phyloP scores from a whole-genome alignment of 53 echinoderm and acorn worm genomes.

The Luidia sarsii region DNA sequence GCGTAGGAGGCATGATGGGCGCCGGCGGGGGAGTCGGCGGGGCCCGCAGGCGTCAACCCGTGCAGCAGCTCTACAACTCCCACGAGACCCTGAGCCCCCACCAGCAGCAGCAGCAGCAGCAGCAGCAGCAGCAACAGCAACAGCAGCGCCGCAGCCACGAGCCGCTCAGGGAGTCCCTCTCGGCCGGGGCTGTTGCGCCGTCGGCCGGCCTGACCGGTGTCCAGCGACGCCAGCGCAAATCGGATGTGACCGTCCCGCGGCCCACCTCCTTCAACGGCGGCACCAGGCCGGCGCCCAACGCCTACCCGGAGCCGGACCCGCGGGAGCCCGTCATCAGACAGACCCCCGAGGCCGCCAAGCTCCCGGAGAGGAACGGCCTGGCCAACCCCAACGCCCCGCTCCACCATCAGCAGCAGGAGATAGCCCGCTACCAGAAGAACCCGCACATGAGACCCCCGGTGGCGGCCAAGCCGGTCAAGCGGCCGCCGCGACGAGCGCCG shows the following conservation, averaged over 20 bases:
- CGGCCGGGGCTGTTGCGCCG: background rate
- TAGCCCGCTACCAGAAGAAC: constrained; percentile 62
- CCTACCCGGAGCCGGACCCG: background rate
- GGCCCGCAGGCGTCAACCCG: constrained; percentile 13
- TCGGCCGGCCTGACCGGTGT: background rate
- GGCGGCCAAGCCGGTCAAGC: constrained; percentile 1
- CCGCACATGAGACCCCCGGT: background rate
- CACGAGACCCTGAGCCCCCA: constrained; percentile 40
- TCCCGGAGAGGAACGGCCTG: background rate
- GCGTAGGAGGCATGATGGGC: too few relatives aligned
- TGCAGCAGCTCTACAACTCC: constrained; percentile 30
- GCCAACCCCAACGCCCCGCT: constrained; percentile 43
- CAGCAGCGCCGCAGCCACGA: background rate
- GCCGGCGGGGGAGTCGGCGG: too few relatives aligned
- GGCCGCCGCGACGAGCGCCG: background rate
- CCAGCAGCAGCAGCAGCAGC: too few relatives aligned
- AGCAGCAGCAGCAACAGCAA: constrained; percentile 18
- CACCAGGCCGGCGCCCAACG: too few relatives aligned
- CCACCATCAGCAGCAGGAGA: constrained; percentile 44
- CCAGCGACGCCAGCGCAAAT: constrained; percentile 1
- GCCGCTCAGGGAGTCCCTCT: constrained; percentile 2
- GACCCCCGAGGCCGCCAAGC: background rate
- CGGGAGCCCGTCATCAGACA: background rate
- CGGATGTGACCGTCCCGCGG: background rate
- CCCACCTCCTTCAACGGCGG: constrained; percentile 14